Base-by-base conservation (phyloP, 1,140 invertebrate species). In the Eriocheir sinensis region DNA sequence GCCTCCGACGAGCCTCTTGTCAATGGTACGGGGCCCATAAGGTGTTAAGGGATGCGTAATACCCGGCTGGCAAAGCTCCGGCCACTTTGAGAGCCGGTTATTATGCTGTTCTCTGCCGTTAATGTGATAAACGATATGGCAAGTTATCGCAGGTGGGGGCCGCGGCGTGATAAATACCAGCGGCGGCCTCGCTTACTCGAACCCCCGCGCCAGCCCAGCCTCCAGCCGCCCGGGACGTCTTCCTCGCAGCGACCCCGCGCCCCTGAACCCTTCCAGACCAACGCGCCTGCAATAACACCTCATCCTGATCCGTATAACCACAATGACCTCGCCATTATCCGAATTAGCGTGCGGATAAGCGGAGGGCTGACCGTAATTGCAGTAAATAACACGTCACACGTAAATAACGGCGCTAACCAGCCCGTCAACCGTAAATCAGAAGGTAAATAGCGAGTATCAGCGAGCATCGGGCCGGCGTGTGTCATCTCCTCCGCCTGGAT, bases 361-460 rank as follows among this genome's bases (percentile, higher is more conserved):
- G 89, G 80, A 53, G 88, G 90, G 94, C 38, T 38, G 94, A 60
- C 89, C 90, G 94, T 94, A 94, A 94, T 94, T 94, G 89, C 89
- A 86, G 94, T 94, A 94, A 94, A 94, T 94, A 94, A 92, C 94
- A 94, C 94, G 94, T 94, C 89, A 94, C 48, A 91, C 94, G 94
- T 94, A 94, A 94, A 94, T 94, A 94, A 94, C 94, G 89, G 89
- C 94, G 94, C 89, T 94, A 94, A 94, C 94, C 48, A 92, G 94
- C 80, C 94, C 81, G 94, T 88, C 94, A 88, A 34, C 89, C 94
- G 94, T 92, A 94, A 94, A 91, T 94, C 94, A 94, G 72, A 60
- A 21, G 83, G 48, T 94, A 94, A 94, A 91, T 88, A 94, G 89
- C 34, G 80, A 94, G 94, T 94, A 94, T 93, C 92, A 89, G 88